These are phyloP conservation scores for Ctenopoma kingsleyae DNA, from an alignment of 2,797 vertebrate species.

Conservation along the genomic window DNA sequence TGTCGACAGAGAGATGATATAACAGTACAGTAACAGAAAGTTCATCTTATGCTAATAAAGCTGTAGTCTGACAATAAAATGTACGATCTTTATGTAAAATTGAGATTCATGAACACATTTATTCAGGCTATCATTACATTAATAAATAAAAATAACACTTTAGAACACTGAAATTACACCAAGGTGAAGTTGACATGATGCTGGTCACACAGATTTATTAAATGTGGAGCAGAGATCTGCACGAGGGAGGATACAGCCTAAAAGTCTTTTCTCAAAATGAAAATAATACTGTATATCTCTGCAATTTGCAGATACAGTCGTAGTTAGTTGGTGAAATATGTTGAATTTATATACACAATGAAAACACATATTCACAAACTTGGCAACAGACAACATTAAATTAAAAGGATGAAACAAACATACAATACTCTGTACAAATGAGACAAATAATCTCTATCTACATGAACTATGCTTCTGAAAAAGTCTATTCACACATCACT, in stretches of 20 bases:
- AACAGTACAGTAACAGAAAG: neutral
- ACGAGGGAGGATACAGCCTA: slow-evolving; percentile 20
- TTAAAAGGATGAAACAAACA: slow-evolving; percentile 69
- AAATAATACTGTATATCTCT: slow-evolving; percentile 77
- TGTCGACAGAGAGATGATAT: neutral
- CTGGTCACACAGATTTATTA: slow-evolving; percentile 71
- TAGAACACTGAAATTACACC: slow-evolving; percentile 65
- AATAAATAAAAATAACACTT: slow-evolving; percentile 89
- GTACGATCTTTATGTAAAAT: slow-evolving; percentile 6
- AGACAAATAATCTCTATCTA: slow-evolving; percentile 71
- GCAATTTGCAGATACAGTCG: slow-evolving; percentile 86
- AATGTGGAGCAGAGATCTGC: slow-evolving; percentile 39
- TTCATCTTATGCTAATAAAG: slow-evolving; percentile 11
- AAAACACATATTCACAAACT: slow-evolving; percentile 52
- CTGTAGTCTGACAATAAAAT: slow-evolving; percentile 14
- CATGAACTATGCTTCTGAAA: slow-evolving; percentile 56
- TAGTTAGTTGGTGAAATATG: slow-evolving; percentile 70
- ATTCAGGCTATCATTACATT: slow-evolving; percentile 85
- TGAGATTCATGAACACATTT: slow-evolving; percentile 83
- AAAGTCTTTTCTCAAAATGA: slow-evolving; percentile 54
- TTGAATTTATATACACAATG: slow-evolving; percentile 78
- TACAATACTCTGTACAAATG: slow-evolving; percentile 73
- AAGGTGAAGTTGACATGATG: slow-evolving; percentile 62
- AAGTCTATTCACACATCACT: slow-evolving; percentile 62
- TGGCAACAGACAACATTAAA: slow-evolving; percentile 73